phyloP scores from a whole-genome alignment of 2,113 vertebrate genomes.

The Dromaius novaehollandiae region DNA sequence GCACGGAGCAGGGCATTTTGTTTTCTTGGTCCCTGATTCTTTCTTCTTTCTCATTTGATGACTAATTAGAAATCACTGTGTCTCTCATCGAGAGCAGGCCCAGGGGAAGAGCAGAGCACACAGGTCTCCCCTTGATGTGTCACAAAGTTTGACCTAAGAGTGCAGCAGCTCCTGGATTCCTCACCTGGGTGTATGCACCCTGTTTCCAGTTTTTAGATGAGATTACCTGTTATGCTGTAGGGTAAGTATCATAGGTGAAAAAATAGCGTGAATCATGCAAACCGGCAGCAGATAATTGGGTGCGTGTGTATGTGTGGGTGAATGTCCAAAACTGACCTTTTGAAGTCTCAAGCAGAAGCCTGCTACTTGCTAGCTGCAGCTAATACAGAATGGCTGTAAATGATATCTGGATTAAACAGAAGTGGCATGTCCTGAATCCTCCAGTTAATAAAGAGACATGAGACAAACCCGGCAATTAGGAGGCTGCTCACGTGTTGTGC shows the following conservation, averaged over 20 bases:
- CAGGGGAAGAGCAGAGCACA: neutral
- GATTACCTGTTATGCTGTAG: neutral
- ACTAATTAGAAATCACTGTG: neutral
- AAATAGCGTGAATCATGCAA: neutral
- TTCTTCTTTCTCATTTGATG: neutral
- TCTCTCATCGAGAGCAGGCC: neutral
- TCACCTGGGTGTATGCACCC: neutral
- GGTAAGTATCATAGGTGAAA: neutral
- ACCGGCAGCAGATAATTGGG: neutral
- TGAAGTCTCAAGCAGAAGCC: neutral
- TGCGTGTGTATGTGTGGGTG: rapidly evolving
- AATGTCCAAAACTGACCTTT: neutral
- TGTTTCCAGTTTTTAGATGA: neutral
- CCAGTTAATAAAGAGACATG: neutral
- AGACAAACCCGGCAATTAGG: neutral
- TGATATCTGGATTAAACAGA: neutral
- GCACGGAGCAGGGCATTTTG: neutral
- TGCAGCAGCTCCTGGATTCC: neutral
- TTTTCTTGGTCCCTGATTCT: neutral
- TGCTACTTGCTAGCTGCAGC: neutral
- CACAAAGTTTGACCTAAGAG: neutral
- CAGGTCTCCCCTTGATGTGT: neutral
- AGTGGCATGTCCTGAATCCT: neutral
- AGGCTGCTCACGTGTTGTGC: neutral
- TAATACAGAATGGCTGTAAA: neutral